phyloP scores from a whole-genome alignment of 2,888 invertebrate species.

The Drosophila aldrichi region DNA sequence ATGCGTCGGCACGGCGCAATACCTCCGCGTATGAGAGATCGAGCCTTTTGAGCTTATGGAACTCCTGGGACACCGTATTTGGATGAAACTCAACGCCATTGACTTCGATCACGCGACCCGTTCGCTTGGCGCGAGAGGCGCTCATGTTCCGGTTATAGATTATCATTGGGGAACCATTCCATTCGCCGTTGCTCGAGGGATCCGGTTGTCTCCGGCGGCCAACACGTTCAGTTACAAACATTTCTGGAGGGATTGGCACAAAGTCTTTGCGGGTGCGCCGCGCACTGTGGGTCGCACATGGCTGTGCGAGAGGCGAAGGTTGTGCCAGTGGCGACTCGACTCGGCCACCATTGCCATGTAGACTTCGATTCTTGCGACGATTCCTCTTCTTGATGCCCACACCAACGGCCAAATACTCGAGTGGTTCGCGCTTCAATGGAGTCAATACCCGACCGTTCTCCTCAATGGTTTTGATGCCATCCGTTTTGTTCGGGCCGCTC shows the following conservation, averaged over 20 bases:
- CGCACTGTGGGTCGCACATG: constrained; percentile 86
- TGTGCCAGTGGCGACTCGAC: constrained; percentile 87
- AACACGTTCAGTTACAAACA: constrained; percentile 51
- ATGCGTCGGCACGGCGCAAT: constrained; percentile 88
- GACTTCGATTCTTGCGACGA: constrained; percentile 88
- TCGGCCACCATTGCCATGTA: constrained; percentile 87
- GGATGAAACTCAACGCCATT: constrained; percentile 86
- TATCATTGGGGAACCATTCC: constrained; percentile 91
- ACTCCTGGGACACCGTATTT: constrained; percentile 92
- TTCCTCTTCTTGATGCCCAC: constrained; percentile 90
- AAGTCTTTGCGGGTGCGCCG: constrained; percentile 85
- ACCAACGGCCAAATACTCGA: constrained; percentile 90
- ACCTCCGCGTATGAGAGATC: constrained; percentile 95
- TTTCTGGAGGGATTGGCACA: constrained; percentile 56
- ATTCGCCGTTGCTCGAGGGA: constrained; percentile 83
- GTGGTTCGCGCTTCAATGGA: constrained; percentile 90
- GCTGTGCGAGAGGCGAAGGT: constrained; percentile 85
- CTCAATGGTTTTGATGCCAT: constrained; percentile 66
- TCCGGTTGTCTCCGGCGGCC: constrained; percentile 33
- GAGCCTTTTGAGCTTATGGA: constrained; percentile 92
- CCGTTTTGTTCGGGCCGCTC: constrained; percentile 23
- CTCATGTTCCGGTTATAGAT: constrained; percentile 87
- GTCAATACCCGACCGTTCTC: constrained; percentile 87
- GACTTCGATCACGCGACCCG: constrained; percentile 74
- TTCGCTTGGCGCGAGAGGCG: constrained; percentile 63